Base-by-base conservation (phyloP, 1,140 invertebrate species). In the Drosophila auraria region DNA sequence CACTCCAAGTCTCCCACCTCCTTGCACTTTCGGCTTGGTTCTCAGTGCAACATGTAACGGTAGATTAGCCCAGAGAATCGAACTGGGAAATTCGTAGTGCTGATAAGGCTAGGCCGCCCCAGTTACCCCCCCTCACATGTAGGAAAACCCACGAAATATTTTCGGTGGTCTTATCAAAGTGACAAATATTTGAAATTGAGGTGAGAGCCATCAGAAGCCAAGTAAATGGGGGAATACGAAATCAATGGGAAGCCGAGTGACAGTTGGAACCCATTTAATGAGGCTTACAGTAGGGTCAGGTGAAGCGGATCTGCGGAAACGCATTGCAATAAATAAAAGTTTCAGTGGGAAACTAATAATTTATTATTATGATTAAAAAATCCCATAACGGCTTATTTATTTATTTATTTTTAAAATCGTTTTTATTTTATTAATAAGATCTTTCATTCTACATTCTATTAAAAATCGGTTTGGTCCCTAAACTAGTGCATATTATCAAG, bases 121-220 rank as follows among this genome's bases (percentile, higher is more conserved):
- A 44, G 11, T 78, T 57, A 42, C 40, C 14, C 66, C 38, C 49
- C 40, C 54, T 42, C 25, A 44, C 49, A 60, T 27, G 30, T 30
- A n/a, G 40, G 40, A 47, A 49, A 80, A 62, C 58, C 71, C 33
- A 66, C 65, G 36, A 74, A 80, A 65, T 78, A 68, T 83, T 87
- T 89, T 78, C 30, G 73, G 72, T 11, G n/a, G 47, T 27, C 81
- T 87, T 87, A 87, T 87, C 84, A 59, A 75, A 64, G 71, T 89
- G 84, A 87, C 84, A 87, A 87, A 84, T 89, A 84, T 87, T 87
- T 89, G 84, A 87, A 89, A 84, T 81, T 71, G 64, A 83, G 83
- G 72, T 87, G 80, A 83, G 68, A 66, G 66, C 42, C 64, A 76
- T 40, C 70, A 56, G 47, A 38, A 42, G 40, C 17, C 33, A 38